Evolutionary conservation across 2,113 vertebrate genomes (phyloP), one percentile per base, ranked within the genome.

Genomic region (Ranitomeya imitator): DNA sequence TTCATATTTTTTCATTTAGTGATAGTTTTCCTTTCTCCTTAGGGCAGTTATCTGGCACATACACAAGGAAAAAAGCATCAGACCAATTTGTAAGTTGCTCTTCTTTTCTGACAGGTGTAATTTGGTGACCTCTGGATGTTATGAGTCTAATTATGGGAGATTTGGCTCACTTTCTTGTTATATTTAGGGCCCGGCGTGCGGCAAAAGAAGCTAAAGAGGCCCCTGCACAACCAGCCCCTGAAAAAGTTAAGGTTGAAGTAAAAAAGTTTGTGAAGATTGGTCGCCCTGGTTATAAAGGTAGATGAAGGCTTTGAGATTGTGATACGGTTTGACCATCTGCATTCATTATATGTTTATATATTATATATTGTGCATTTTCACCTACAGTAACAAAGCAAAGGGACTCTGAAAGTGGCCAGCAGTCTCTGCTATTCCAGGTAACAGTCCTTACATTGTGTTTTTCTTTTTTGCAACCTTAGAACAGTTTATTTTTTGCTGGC

Each of bases 221-320:
- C 67, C 98, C 98, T 0, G 98, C 97, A 85, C 98, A 99, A 90
- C 98, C 98, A 0, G 98, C 98, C 0, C 98, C 98, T 0, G 98
- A 99, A 26, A 99, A 99, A 83, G 98, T 99, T 69, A 99, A 99
- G 90, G 98, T 99, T 77, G 98, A 99, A 90, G 98, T 99, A 83
- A 99, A 97, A 92, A 99, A 99, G 86, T 99, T 99, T 93, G 98
- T 99, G 86, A 99, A 99, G 93, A 99, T 99, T 0, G 98, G 98
- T 3, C 96, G 98, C 7, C 98, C 98, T 0, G 98, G 98, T 87
- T 99, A 99, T 90, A 99, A 99, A 96, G 98, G 98, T 99, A 57
- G 1, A 1, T 45, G 2, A 65, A 7, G 8, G 23, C 14, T 18
- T 84, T 71, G 12, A 78, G 31, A 2, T 61, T 11, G 16, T 60